Evolutionary conservation across 2,797 vertebrate species (phyloP).

Genomic region (Sardinella longiceps): DNA sequence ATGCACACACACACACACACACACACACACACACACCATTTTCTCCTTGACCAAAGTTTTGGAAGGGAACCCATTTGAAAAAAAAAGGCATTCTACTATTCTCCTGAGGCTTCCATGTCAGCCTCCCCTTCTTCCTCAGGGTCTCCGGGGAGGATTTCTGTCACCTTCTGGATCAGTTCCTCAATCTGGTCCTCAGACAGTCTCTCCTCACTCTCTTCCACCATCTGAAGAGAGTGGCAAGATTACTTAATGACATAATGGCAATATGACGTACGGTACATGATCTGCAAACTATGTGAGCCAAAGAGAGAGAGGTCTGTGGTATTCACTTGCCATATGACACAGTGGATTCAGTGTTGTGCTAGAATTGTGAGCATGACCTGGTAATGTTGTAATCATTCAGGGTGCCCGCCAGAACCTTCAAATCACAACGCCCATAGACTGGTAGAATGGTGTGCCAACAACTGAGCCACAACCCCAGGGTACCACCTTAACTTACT

Average conservation of each 20-base stretch:
- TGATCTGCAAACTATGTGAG: neutral
- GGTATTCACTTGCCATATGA: neutral
- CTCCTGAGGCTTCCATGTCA: conserved; percentile 55
- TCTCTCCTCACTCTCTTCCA: conserved; percentile 96
- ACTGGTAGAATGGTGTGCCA: too few species aligned
- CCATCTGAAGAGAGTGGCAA: conserved; percentile 77
- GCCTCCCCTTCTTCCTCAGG: conserved; percentile 78
- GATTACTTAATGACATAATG: neutral
- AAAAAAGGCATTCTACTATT: conserved; percentile 43
- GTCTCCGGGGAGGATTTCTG: conserved; percentile 84
- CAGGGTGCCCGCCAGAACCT: too few species aligned
- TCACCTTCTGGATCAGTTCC: conserved; percentile 88
- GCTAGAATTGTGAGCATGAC: too few species aligned
- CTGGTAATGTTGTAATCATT: too few species aligned
- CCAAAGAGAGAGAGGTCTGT: neutral
- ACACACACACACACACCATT: neutral
- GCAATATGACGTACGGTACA: neutral
- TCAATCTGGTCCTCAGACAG: conserved; percentile 96
- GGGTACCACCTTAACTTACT: too few species aligned
- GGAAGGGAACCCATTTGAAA: neutral
- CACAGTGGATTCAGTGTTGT: neutral
- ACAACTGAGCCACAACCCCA: too few species aligned
- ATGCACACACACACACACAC: neutral
- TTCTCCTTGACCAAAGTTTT: neutral
- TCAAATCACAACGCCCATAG: too few species aligned